Evolutionary conservation across 2,888 invertebrate species (phyloP), one percentile per base, ranked within the genome.

Genomic region (Scaptomyza flava): DNA sequence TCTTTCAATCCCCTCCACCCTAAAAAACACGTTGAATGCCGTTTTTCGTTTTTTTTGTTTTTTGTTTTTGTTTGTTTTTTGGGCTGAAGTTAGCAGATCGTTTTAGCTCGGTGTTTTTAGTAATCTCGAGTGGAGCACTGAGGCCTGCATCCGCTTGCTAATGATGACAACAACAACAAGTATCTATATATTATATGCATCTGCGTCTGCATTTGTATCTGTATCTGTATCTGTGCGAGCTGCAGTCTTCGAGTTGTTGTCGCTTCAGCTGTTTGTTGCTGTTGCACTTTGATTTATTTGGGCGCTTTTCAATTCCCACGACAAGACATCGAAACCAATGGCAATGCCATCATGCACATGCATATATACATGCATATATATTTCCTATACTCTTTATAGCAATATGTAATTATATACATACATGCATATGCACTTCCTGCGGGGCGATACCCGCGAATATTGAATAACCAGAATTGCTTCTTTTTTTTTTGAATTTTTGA

Each of bases 101-200:
- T 51, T 51, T 38, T 41, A 31, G 68, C 31, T 31, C 68, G 36
- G 31, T 41, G 61, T 62, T 51, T 33, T 42, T 51, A 30, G 36
- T 31, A 17, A 36, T 60, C 69, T 76, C 65, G 66, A 77, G 69
- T 84, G 79, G 77, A 71, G 87, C 83, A 77, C 38, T 58, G 86
- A 79, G 70, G 80, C 77, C 83, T 86, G 88, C 88, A 82, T 87
- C 82, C 88, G 88, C 86, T 83, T 59, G 80, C 74, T 87, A 87
- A 82, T 87, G 88, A 82, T 67, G 88, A 67, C 57, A 47, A 46
- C 36, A 72, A 48, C 43, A 64, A 54, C 56, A 2, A 77, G 63
- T 43, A 53, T 45, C 53, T 46, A 53, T 27, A 27, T 27, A 27
- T 27, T 27, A 27, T 27, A 27, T 27, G 27, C 46, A 27, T 45